phyloP scores from a whole-genome alignment of 2,797 vertebrate species.

The Spinibarbus caldwelli region DNA sequence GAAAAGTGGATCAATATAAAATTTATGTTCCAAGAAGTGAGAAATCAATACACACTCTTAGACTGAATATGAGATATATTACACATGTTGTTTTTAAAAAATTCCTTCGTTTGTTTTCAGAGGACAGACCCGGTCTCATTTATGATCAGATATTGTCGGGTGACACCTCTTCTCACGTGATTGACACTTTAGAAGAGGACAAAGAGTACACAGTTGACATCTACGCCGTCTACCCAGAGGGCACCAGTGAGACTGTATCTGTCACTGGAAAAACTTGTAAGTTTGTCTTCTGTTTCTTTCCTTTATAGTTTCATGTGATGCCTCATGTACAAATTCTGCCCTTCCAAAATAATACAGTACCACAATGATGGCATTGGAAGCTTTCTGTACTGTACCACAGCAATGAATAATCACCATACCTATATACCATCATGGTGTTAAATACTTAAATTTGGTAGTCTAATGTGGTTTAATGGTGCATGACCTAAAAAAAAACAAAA shows the following conservation, averaged over 20 bases:
- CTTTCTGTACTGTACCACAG: neutral
- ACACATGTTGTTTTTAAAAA: neutral
- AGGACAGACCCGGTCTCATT: conserved; percentile 76
- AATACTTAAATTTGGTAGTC: neutral
- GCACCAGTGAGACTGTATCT: conserved; percentile 80
- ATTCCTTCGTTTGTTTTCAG: conserved; percentile 64
- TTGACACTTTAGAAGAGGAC: conserved; percentile 86
- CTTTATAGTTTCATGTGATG: neutral
- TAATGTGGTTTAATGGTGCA: neutral
- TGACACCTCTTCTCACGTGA: conserved; percentile 81
- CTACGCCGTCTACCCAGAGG: conserved; percentile 80
- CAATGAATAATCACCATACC: no score
- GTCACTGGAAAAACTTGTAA: conserved; percentile 84
- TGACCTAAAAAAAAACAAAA: neutral
- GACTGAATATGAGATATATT: neutral
- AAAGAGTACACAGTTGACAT: conserved; percentile 85
- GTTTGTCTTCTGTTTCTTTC: neutral
- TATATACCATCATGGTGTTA: neutral
- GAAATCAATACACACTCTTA: conserved; percentile 32
- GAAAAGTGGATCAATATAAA: conserved; percentile 83
- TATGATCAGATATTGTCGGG: conserved; percentile 81
- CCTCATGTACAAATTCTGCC: neutral
- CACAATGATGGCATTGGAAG: neutral
- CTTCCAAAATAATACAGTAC: neutral
- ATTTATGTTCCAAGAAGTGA: conserved; percentile 87